Evolutionary conservation across 2,113 vertebrate species (phyloP).

Genomic region (Thymallus thymallus): DNA sequence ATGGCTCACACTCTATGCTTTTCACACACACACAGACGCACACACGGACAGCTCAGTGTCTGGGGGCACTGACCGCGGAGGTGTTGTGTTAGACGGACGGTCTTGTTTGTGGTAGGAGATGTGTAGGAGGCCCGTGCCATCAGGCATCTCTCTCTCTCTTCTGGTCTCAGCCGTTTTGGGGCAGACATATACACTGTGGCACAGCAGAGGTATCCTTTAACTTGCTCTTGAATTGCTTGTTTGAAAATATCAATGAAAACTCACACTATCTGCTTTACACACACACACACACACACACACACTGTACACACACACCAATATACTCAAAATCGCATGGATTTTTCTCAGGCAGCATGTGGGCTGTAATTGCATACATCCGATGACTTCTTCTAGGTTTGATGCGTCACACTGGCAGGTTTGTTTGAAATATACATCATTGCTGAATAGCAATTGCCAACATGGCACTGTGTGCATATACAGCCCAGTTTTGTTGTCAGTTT

Average conservation of each 20-base stretch:
- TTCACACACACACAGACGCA: neutral
- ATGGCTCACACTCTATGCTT: slow-evolving; percentile 1
- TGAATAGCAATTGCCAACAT: neutral
- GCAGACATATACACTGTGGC: slow-evolving; percentile 32
- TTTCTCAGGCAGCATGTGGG: neutral
- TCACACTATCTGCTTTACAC: neutral
- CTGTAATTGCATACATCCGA: neutral
- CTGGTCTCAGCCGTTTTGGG: slow-evolving; percentile 3
- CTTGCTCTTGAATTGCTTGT: slow-evolving; percentile 30
- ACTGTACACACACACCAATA: neutral
- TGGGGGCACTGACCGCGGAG: neutral
- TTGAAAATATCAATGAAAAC: slow-evolving; percentile 22
- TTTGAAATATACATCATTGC: neutral
- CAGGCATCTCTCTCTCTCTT: no score
- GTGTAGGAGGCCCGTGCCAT: neutral
- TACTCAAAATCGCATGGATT: neutral
- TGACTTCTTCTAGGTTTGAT: neutral
- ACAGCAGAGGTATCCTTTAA: slow-evolving; percentile 4
- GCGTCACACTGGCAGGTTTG: neutral
- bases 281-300: neutral
- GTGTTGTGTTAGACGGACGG: neutral
- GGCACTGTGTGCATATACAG: neutral
- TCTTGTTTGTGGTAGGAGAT: neutral
- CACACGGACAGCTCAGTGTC: neutral
- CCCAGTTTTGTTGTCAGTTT: neutral